phyloP scores from a whole-genome alignment of 2,888 invertebrate genomes.

The Apotomis turbidana region DNA sequence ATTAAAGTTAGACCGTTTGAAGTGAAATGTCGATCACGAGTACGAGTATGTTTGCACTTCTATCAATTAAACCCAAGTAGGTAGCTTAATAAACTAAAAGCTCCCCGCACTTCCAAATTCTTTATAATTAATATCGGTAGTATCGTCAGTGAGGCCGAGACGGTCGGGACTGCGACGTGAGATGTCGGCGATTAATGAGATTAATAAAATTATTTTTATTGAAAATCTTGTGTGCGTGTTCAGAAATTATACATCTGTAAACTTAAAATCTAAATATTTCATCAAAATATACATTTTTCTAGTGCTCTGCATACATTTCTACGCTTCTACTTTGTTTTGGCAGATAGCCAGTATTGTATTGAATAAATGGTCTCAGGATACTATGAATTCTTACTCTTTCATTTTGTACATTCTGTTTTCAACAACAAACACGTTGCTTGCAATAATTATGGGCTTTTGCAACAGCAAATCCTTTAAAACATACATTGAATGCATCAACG shows the following conservation, averaged over 20 bases:
- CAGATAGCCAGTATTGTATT: not conserved
- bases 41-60: too few relatives aligned
- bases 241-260: not conserved
- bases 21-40: too few relatives aligned
- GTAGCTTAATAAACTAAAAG: too few relatives aligned
- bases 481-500: not conserved
- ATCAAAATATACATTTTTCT: not conserved
- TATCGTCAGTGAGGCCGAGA: not conserved
- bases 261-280: not conserved
- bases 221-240: constrained; percentile 1
- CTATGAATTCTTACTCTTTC: not conserved
- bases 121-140: not conserved
- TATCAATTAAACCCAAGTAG: too few relatives aligned
- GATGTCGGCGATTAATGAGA: not conserved
- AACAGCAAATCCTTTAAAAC: not conserved
- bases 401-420: not conserved
- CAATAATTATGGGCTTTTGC: not conserved
- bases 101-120: constrained; percentile 13
- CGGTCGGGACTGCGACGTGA: not conserved
- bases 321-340: not conserved
- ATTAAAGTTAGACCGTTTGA: too few relatives aligned
- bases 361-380: not conserved
- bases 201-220: not conserved
- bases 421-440: not conserved
- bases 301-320: not conserved